Conservation (phyloP, 2,797 vertebrate species). For the Perodicticus potto region DNA sequence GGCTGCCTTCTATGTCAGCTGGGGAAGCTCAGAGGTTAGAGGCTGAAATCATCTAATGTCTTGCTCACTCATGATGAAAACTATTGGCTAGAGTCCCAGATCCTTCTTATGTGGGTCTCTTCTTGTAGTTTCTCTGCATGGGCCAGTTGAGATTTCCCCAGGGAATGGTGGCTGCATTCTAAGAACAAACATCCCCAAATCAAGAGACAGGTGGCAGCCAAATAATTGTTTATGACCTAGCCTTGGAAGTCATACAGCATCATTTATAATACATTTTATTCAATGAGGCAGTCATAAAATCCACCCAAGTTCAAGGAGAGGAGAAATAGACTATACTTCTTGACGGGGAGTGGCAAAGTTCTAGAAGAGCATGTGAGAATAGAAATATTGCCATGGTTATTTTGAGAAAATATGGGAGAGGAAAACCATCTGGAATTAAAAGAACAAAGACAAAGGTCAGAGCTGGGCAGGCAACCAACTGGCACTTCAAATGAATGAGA, state of each 20-base stretch:
- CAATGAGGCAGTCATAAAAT: background rate
- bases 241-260: background rate
- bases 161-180: background rate
- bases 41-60: background rate
- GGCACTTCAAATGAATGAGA: background rate
- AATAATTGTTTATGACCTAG: background rate
- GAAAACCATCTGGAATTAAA: background rate
- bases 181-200: background rate
- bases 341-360: background rate
- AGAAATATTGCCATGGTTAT: background rate
- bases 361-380: background rate
- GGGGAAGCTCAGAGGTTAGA: background rate
- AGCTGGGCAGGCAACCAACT: background rate
- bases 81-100: background rate
- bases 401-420: background rate
- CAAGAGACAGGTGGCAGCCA: background rate
- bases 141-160: background rate
- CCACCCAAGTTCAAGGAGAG: background rate
- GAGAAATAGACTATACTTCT: background rate
- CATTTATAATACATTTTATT: background rate
- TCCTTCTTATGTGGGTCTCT: background rate
- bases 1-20: background rate
- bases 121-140: background rate
- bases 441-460: background rate
- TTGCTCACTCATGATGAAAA: background rate